Evolutionary conservation across 2,797 vertebrate genomes (phyloP).

Genomic region (Anguilla anguilla): DNA sequence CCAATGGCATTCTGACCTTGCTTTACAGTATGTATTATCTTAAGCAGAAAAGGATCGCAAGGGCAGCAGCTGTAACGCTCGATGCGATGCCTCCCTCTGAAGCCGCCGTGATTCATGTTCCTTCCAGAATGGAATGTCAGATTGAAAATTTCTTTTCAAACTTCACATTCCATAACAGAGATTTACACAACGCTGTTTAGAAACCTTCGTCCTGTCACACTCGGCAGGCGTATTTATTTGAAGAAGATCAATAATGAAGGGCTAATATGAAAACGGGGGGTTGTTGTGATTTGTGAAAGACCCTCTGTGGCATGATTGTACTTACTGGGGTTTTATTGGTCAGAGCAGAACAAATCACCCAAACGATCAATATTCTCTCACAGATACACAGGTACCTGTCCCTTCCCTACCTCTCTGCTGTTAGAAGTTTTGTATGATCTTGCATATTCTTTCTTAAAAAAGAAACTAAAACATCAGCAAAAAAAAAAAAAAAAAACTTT

Average conservation of each 20-base stretch:
- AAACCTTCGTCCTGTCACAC: background rate
- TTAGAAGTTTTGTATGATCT: background rate
- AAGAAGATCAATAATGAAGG: slow-evolving; percentile 3
- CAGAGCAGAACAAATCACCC: background rate
- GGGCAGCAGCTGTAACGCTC: background rate
- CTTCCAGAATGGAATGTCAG: background rate
- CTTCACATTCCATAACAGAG: background rate
- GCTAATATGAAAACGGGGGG: background rate
- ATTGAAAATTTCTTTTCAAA: background rate
- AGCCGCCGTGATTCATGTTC: background rate
- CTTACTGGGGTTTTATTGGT: background rate
- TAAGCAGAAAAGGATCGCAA: background rate
- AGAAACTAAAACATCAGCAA: background rate
- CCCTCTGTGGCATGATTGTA: background rate
- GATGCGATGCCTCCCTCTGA: background rate
- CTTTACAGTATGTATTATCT: background rate
- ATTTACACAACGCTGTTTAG: background rate
- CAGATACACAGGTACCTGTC: background rate
- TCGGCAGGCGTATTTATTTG: background rate
- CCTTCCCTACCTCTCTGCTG: background rate
- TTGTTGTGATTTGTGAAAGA: slow-evolving; percentile 7
- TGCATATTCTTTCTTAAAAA: background rate
- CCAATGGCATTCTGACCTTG: background rate
- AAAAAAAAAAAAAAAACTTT: too few species aligned
- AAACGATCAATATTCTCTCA: background rate